A percentile compares a stretch with the other conserved stretches of the same genome.
Conservation (phyloP, 2,113 vertebrate species). For the Dromiciops gliroides region DNA sequence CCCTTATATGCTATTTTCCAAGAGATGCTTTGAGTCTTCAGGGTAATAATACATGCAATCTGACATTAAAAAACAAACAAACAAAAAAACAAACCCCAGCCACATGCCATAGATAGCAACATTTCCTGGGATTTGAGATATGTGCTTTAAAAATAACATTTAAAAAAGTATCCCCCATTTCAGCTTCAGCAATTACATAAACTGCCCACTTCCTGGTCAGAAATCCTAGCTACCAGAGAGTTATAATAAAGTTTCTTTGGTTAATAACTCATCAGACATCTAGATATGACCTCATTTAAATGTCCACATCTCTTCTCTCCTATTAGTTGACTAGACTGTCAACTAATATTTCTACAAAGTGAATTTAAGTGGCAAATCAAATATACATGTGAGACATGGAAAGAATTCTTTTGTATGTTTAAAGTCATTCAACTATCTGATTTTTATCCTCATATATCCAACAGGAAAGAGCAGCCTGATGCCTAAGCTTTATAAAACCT, state of each 20-base stretch:
- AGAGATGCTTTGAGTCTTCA: not conserved
- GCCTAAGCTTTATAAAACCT: not conserved
- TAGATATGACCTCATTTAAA: not conserved
- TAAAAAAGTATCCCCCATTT: not conserved
- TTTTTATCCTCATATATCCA: no score
- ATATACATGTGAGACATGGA: no score
- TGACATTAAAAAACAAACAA: not conserved
- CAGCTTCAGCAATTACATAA: not conserved
- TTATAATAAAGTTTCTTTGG: not conserved
- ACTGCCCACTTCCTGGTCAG: not conserved
- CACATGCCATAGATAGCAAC: not conserved
- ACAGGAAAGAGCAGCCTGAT: not conserved
- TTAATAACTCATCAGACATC: not conserved
- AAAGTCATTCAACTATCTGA: no score
- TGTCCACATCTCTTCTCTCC: not conserved
- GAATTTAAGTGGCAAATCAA: no score
- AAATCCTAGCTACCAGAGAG: not conserved
- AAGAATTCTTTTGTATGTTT: no score
- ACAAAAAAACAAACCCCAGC: not conserved
- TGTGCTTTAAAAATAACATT: no score
- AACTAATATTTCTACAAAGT: no score
- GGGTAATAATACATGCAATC: not conserved
- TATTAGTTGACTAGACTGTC: not conserved
- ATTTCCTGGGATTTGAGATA: not conserved
- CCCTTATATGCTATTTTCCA: not conserved